phyloP scores from a whole-genome alignment of 1,140 invertebrate species.

The Ericerus pela region DNA sequence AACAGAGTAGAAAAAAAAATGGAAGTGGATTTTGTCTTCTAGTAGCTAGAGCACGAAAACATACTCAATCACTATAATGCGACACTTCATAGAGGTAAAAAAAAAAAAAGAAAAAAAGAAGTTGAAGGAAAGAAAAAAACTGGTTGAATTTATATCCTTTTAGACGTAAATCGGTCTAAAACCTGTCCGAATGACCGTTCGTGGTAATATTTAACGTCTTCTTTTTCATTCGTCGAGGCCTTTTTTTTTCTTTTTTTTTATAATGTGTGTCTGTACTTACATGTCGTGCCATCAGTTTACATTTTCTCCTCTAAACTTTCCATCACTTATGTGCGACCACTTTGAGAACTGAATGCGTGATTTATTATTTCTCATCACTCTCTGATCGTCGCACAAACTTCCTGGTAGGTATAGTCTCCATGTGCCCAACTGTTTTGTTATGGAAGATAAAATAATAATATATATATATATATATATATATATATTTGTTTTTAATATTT shows the following conservation, averaged over 20 bases:
- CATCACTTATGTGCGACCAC: too few relatives aligned
- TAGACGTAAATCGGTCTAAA: neutral
- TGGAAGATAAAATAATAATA: too few relatives aligned
- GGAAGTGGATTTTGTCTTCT: neutral
- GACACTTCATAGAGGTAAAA: neutral
- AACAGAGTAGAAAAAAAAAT: too few relatives aligned
- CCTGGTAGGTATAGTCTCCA: slow-evolving; percentile 4
- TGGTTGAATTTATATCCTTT: neutral
- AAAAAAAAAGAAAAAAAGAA: neutral
- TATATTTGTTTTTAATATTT: too few relatives aligned
- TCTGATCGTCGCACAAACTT: neutral
- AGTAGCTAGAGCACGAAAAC: neutral
- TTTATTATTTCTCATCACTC: neutral
- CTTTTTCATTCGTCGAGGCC: neutral
- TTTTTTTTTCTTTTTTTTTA: neutral
- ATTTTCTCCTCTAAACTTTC: too few relatives aligned
- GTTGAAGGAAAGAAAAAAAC: neutral
- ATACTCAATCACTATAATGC: slow-evolving; percentile 1
- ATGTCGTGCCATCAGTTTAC: too few relatives aligned
- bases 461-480: too few relatives aligned
- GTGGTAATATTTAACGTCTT: slow-evolving; percentile 1
- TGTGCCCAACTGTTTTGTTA: too few relatives aligned
- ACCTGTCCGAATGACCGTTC: neutral
- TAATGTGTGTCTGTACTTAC: too few relatives aligned
- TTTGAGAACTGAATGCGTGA: too few relatives aligned